A percentile compares a stretch with the other conserved stretches of the same genome.
Conservation (phyloP, 2,113 vertebrate genomes). For the Dinomys branickii region DNA sequence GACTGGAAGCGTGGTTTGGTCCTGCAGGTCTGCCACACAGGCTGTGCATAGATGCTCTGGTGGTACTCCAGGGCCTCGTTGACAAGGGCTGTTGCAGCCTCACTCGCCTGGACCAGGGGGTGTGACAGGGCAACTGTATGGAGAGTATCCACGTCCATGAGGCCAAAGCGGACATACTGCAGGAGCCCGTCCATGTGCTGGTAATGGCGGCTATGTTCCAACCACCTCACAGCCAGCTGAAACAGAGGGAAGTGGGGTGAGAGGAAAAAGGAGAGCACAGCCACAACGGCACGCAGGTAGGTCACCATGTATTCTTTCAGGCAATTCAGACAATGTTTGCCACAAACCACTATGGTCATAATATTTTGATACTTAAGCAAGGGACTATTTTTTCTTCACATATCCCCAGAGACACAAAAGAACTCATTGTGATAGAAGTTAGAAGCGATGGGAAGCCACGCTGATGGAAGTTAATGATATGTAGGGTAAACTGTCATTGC, state of each 20-base stretch:
- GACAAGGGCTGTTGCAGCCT: constrained; percentile 91
- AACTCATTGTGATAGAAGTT: background rate
- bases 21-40: constrained; percentile 93
- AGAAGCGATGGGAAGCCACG: background rate
- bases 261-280: background rate
- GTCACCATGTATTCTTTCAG: background rate
- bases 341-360: background rate
- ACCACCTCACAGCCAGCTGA: constrained; percentile 95
- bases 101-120: constrained; percentile 92
- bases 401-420: background rate
- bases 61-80: constrained; percentile 97
- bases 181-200: constrained; percentile 95
- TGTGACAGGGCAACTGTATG: constrained; percentile 91
- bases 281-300: background rate
- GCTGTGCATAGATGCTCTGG: constrained; percentile 93
- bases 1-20: constrained; percentile 95
- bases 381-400: background rate
- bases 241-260: constrained; percentile 64
- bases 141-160: constrained; percentile 94
- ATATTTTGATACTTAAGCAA: background rate
- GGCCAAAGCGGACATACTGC: constrained; percentile 94
- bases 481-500: background rate
- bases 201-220: constrained; percentile 95
- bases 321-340: background rate
- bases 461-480: background rate